Evolutionary conservation across 2,888 invertebrate genomes (phyloP), one percentile per base, ranked within the genome.

Genomic region (Noctua janthe): DNA sequence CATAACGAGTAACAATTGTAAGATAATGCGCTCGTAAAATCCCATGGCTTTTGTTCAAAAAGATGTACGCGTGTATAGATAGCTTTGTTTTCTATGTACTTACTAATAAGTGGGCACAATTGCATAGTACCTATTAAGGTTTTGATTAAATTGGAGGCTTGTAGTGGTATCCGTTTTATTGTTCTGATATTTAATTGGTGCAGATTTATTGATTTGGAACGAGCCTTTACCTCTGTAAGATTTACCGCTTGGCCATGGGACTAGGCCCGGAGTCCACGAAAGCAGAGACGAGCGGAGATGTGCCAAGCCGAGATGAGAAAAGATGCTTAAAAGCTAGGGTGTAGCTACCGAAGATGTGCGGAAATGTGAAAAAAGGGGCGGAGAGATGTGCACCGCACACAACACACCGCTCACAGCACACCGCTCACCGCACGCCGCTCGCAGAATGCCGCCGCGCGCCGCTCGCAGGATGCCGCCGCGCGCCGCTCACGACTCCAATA

Each of bases 41-140:
- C 83, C 89, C 89, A 88, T 84, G 88, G 71, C 85, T 87, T 89
- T 89, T 89, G 89, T 89, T 87, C 51, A 69, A 74, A 74, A 72
- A 85, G 85, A 88, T 85, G 80, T 82, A 89, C 83, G 80, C 73
- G 62, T 70, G 51, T 76, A 29, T 72, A 84, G 84, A 84, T 87
- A 76, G 72, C 80, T 87, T 88, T 87, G 88, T 85, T 77, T 84
- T 78, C 71, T 7, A 51, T 66, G 71, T 80, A 76, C 80, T 62
- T 71, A 71, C 47, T 76, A 75, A 49, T 71, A 83, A 49, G 56
- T 71, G 54, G 15, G 29, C 15, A 35, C 29, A 69, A 74, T 74
- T 66, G 74, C 49, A 76, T 29, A 79, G 43, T 43, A 74, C 23
- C 74, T 72, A 78, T 43, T 62, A 66, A 80, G 64, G 35, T 20